Conservation (phyloP, 1,140 invertebrate genomes). For the Nylanderia fulva region DNA sequence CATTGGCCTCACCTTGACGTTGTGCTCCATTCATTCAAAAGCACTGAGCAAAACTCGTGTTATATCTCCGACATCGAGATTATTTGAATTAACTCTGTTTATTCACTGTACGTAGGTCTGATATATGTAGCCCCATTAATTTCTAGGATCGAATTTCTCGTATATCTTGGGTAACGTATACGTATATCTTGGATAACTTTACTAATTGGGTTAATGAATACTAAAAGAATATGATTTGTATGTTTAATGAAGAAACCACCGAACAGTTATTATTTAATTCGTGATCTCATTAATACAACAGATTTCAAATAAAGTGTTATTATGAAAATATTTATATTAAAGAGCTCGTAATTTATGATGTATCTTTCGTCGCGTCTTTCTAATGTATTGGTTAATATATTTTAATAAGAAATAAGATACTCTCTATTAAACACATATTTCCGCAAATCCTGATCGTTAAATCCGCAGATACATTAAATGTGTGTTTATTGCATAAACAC, state of each 20-base stretch:
- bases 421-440: neutral
- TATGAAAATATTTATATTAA: neutral
- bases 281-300: slow-evolving; percentile 10
- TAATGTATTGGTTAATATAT: neutral
- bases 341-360: neutral
- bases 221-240: too few species aligned
- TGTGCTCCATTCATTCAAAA: slow-evolving; percentile 34
- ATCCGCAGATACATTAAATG: neutral
- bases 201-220: too few species aligned
- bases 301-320: slow-evolving; percentile 23
- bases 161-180: too few species aligned
- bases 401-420: neutral
- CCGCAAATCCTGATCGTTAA: neutral
- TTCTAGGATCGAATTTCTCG: too few species aligned
- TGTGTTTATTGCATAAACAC: neutral
- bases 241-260: neutral
- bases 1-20: slow-evolving; percentile 43
- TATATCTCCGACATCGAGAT: neutral
- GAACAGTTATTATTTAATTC: slow-evolving; percentile 19
- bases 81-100: too few species aligned
- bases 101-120: too few species aligned
- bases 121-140: too few species aligned
- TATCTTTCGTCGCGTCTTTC: neutral
- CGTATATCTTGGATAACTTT: too few species aligned
- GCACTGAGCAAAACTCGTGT: neutral